These are phyloP conservation scores for Melinaea marsaeus DNA, from an alignment of 2,888 invertebrate genomes.

Conservation along the genomic window DNA sequence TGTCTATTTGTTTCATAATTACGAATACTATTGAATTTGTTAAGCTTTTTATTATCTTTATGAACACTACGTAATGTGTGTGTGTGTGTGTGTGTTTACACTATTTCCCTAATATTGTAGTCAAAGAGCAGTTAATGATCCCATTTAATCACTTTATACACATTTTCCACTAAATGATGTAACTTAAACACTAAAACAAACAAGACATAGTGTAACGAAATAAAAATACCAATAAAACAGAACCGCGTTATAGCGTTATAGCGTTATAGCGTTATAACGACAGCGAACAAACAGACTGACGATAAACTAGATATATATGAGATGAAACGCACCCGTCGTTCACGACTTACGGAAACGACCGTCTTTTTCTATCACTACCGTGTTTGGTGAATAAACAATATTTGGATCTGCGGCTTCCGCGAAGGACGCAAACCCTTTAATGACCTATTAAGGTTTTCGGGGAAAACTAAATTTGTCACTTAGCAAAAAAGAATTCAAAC, in stretches of 20 bases:
- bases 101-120: no score
- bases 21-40: no score
- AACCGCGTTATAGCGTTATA: neutral
- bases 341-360: conserved; percentile 30
- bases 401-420: conserved; percentile 14
- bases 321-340: conserved; percentile 28
- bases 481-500: conserved; percentile 9
- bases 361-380: conserved; percentile 24
- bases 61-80: no score
- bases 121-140: no score
- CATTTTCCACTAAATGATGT: conserved; percentile 15
- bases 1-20: no score
- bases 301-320: conserved; percentile 29
- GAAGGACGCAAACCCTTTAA: conserved; percentile 24
- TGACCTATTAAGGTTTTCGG: conserved; percentile 8
- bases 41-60: no score
- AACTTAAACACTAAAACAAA: conserved; percentile 13
- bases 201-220: conserved; percentile 18
- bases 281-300: conserved; percentile 2
- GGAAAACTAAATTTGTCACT: conserved; percentile 1
- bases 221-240: conserved; percentile 18
- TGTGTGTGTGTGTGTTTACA: no score
- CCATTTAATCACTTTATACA: neutral
- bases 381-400: conserved; percentile 25
- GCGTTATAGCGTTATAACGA: no score